Conservation (phyloP, 2,113 vertebrate genomes). For the Cyphomyrus plagiostoma region DNA sequence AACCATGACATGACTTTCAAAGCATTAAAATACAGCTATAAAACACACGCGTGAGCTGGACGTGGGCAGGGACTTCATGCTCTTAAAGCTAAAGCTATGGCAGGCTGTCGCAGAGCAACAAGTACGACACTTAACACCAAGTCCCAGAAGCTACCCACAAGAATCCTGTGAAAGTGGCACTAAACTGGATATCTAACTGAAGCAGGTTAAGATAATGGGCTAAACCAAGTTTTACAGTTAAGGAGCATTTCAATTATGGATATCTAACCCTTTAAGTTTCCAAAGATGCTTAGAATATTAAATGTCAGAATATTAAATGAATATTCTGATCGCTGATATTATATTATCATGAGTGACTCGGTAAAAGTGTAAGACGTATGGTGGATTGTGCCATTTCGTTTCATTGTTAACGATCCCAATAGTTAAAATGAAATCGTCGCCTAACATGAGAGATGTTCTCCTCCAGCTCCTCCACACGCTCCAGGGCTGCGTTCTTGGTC, state of each 20-base stretch:
- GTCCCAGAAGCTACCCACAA: neutral
- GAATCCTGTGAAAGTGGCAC: neutral
- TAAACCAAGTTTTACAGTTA: neutral
- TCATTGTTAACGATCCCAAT: neutral
- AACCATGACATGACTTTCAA: neutral
- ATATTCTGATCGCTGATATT: neutral
- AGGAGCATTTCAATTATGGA: neutral
- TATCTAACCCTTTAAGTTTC: neutral
- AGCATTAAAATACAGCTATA: neutral
- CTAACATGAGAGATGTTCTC: slow-evolving; percentile 84
- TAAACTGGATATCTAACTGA: neutral
- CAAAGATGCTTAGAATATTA: neutral
- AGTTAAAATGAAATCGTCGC: neutral
- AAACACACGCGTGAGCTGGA: neutral
- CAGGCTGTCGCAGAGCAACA: neutral
- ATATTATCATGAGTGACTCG: neutral
- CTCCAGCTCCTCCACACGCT: slow-evolving; percentile 92
- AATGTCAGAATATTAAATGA: neutral
- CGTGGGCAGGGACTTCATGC: neutral
- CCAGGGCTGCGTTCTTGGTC: slow-evolving; percentile 94
- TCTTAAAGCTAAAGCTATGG: neutral
- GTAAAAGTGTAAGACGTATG: neutral
- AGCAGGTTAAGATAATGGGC: neutral
- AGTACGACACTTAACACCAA: neutral
- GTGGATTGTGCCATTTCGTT: neutral